Base-by-base conservation (phyloP, 2,888 invertebrate species). In the Dicyrtoma fusca region DNA sequence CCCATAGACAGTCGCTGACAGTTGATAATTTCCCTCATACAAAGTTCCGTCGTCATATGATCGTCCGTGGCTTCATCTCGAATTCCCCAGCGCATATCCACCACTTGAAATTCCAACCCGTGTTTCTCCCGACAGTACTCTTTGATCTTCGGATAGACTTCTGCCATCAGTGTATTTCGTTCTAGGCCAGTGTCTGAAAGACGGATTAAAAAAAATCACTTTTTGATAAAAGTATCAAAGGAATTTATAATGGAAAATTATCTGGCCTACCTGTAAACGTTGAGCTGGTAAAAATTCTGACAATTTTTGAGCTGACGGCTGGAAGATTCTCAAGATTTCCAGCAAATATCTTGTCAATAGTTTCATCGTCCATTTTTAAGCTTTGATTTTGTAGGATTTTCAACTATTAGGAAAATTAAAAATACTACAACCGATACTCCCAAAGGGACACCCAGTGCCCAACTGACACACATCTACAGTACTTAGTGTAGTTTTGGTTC, bases 61-160 rank as follows among this genome's bases (percentile, higher is more conserved):
- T 98, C 98, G 82, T 98, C 97, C 0, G 97, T 98, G 0, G 97
- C 97, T 84, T 97, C 97, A 82, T 98, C 97, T 82, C 97, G 87
- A 0, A 97, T 97, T 6, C 97, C 97, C 97, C 97, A 97, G 82
- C 97, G 87, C 97, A 97, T 97, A 84, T 97, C 97, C 34, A 97
- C 97, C 2, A 97, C 97, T 89, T 98, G 98, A 87, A 98, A 98
- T 83, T 98, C 98, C 45, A 98, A 85, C 0, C 98, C 98, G 82
- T 98, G 96, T 82, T 95, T 96, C 84, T 98, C 97, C 69, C 97
- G 85, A 82, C 98, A 97, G 83, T 95, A 97, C 82, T 97, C 97
- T 83, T 98, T 98, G 77, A 98, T 89, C 82, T 91, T 90, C 0
- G 98, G 98, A 83, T 98, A 98, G 77, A 97, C 97, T 83, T 97